These are phyloP conservation scores for Nomada fabriciana DNA, from an alignment of 2,888 invertebrate genomes.

Conservation along the genomic window DNA sequence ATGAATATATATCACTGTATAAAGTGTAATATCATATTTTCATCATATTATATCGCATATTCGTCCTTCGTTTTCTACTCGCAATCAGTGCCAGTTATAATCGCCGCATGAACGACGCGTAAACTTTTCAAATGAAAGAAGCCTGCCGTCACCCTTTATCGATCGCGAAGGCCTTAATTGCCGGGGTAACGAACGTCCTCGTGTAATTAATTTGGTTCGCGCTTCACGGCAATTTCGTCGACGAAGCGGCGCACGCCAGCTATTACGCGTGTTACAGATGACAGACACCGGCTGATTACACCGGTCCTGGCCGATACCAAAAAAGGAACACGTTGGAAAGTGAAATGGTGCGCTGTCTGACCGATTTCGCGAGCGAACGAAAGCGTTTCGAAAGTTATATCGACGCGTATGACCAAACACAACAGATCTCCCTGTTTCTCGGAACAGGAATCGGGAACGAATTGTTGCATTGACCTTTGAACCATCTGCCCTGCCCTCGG, in stretches of 20 bases:
- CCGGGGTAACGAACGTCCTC: slow-evolving; percentile 21
- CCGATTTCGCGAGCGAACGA: slow-evolving; percentile 46
- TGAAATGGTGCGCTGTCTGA: slow-evolving; percentile 53
- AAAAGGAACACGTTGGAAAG: slow-evolving; percentile 54
- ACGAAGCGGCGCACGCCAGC: slow-evolving; percentile 23
- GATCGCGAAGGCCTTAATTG: slow-evolving; percentile 40
- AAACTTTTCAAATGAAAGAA: slow-evolving; percentile 1
- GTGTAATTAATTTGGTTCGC: slow-evolving; percentile 51
- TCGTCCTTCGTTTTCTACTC: no score
- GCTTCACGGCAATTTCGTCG: slow-evolving; percentile 36
- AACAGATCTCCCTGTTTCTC: neutral
- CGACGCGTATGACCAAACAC: neutral
- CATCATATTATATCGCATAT: no score
- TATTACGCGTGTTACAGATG: slow-evolving; percentile 57
- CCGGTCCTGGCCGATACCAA: slow-evolving; percentile 38
- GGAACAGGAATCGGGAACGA: neutral
- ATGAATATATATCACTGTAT: no score
- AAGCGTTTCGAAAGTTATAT: slow-evolving; percentile 57
- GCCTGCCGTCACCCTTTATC: neutral
- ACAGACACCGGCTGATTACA: slow-evolving; percentile 48
- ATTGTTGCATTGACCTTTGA: slow-evolving; percentile 7
- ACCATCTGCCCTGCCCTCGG: neutral
- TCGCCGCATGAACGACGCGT: neutral
- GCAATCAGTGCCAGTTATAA: no score
- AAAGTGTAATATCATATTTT: no score